Conservation (phyloP, 2,113 vertebrate genomes). For the Coptodon bakossiorum region DNA sequence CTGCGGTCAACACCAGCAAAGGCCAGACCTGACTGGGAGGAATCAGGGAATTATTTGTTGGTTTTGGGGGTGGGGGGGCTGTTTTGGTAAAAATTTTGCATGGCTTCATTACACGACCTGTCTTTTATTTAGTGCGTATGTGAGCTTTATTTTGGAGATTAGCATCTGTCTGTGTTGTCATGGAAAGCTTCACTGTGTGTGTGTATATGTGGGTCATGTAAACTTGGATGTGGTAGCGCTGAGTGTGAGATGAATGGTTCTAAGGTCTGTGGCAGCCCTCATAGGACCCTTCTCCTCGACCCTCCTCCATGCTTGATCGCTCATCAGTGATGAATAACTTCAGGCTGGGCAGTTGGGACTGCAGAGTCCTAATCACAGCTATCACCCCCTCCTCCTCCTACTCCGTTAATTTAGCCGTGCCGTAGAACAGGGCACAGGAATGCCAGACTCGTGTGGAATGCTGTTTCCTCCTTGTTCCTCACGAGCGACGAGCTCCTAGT, state of each 20-base stretch:
- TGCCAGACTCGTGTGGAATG: slow-evolving; percentile 40
- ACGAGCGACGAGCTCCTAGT: neutral
- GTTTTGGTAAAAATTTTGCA: neutral
- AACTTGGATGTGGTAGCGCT: neutral
- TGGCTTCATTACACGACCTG: neutral
- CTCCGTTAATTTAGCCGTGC: slow-evolving; percentile 22
- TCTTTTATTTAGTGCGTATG: neutral
- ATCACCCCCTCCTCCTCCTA: neutral
- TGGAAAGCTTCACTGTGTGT: neutral
- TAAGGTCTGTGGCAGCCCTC: slow-evolving; percentile 6
- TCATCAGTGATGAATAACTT: slow-evolving; percentile 46
- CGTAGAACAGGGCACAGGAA: slow-evolving; percentile 18
- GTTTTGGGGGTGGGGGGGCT: neutral
- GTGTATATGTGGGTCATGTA: neutral
- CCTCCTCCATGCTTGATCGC: slow-evolving; percentile 17
- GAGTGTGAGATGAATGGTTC: slow-evolving; percentile 45
- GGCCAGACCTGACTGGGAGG: neutral
- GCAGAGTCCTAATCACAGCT: neutral
- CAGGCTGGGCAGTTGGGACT: slow-evolving; percentile 30
- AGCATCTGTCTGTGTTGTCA: neutral
- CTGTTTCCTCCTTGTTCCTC: slow-evolving; percentile 25
- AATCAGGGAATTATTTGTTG: neutral
- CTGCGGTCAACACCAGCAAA: neutral
- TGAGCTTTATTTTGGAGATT: neutral
- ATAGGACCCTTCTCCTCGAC: neutral